Evolutionary conservation across 2,888 invertebrate species (phyloP).

Genomic region (Oligia fasciuncula): DNA sequence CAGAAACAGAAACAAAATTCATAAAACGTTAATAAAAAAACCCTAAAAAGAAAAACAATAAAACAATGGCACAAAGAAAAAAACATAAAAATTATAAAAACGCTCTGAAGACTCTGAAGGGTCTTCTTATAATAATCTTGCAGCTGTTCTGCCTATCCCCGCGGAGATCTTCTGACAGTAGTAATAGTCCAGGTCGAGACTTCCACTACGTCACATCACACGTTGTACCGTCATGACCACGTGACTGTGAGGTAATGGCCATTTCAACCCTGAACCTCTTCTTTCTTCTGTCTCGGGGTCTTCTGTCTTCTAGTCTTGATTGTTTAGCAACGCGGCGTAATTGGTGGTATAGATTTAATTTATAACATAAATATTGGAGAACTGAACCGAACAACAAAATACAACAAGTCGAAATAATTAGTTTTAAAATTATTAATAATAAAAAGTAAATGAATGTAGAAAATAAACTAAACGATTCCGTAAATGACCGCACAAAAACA

Average conservation of each 20-base stretch:
- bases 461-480: not conserved
- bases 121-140: not conserved
- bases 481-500: not conserved
- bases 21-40: not conserved
- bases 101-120: no score
- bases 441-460: not conserved
- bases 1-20: not conserved
- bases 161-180: conserved; percentile 22
- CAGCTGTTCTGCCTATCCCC: not conserved
- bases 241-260: conserved; percentile 90
- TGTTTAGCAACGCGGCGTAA: not conserved
- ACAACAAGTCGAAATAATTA: not conserved
- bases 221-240: conserved; percentile 87
- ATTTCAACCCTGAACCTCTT: conserved; percentile 86
- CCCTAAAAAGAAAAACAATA: not conserved
- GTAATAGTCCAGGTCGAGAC: conserved; percentile 83
- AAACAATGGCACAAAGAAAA: not conserved
- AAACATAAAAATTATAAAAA: not conserved
- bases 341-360: not conserved
- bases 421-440: no score
- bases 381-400: not conserved
- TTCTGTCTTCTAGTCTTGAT: conserved; percentile 53
- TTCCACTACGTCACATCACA: conserved; percentile 90
- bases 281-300: conserved; percentile 63
- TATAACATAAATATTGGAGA: not conserved